Percentiles rank a stretch among this genome's conserved stretches.
Conservation (phyloP, 2,113 vertebrate species). For the Bos indicus region DNA sequence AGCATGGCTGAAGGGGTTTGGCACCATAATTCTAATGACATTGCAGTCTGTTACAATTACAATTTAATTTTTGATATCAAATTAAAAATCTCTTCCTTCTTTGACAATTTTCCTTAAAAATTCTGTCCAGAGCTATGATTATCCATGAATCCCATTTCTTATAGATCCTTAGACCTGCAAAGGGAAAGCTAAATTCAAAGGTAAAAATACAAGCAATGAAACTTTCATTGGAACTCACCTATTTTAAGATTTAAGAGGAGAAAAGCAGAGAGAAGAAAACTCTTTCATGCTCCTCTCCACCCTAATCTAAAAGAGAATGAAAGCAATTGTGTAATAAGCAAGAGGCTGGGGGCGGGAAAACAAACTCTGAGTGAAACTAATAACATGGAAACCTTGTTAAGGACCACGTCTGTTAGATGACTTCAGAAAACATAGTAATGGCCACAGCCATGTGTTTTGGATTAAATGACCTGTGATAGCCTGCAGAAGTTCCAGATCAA, state of each 20-base stretch:
- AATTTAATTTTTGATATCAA: conserved; percentile 16
- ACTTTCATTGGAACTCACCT: not conserved
- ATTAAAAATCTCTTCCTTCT: not conserved
- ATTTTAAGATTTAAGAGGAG: conserved; percentile 17
- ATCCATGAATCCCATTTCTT: not conserved
- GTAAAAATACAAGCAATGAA: not conserved
- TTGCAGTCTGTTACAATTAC: not conserved
- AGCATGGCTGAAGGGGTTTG: not conserved
- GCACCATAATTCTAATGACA: not conserved
- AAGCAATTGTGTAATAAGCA: conserved; percentile 29
- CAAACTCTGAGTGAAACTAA: conserved; percentile 16
- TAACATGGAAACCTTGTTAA: conserved; percentile 43
- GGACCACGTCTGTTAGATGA: conserved; percentile 42
- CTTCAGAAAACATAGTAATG: conserved; percentile 56
- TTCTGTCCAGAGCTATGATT: not conserved
- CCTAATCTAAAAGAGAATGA: conserved; percentile 15
- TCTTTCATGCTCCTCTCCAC: not conserved
- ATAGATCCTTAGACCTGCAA: not conserved
- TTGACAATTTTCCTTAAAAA: not conserved
- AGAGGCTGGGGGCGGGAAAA: not conserved
- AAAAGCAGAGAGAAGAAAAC: conserved; percentile 30
- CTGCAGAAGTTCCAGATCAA: conserved; percentile 71
- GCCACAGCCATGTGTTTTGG: conserved; percentile 60
- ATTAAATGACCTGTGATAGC: conserved; percentile 73
- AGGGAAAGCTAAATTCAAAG: not conserved